These are phyloP conservation scores for Tachina lurida DNA, from an alignment of 2,888 invertebrate genomes.

Conservation along the genomic window DNA sequence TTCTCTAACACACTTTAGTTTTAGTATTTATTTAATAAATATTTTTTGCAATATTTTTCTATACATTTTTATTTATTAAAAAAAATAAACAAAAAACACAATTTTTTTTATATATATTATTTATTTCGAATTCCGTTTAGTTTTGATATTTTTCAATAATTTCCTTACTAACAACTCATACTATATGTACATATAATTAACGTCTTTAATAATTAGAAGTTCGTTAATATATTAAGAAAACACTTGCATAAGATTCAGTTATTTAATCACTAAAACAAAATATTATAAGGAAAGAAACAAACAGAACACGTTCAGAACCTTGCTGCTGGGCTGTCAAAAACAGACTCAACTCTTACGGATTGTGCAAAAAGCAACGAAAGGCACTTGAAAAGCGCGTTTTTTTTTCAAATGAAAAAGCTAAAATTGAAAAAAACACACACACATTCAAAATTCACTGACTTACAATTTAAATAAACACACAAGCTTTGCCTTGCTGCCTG, in stretches of 20 bases:
- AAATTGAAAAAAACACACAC: not conserved
- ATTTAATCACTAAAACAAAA: not conserved
- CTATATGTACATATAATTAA: conserved; percentile 37
- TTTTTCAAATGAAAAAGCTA: conserved; percentile 21
- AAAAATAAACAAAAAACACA: conserved; percentile 7
- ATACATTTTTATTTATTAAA: conserved; percentile 15
- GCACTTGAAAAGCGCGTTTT: conserved; percentile 55
- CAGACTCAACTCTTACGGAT: conserved; percentile 78
- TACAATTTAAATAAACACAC: conserved; percentile 1
- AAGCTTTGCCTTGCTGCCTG: conserved; percentile 33
- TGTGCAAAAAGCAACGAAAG: conserved; percentile 78
- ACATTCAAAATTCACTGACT: conserved; percentile 29
- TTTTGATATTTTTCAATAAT: conserved; percentile 6
- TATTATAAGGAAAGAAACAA: not conserved
- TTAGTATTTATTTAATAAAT: conserved; percentile 48
- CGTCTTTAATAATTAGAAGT: conserved; percentile 25
- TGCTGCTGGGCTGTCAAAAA: conserved; percentile 80
- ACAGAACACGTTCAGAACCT: conserved; percentile 76
- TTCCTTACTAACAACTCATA: not conserved
- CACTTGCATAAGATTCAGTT: conserved; percentile 12
- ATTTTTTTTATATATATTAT: conserved; percentile 13
- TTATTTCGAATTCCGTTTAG: conserved; percentile 10
- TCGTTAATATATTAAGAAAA: conserved; percentile 40
- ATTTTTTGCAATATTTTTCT: conserved; percentile 17
- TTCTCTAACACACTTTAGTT: not conserved